These are phyloP conservation scores for Philereme transversata DNA, from an alignment of 2,888 invertebrate species.

Conservation along the genomic window DNA sequence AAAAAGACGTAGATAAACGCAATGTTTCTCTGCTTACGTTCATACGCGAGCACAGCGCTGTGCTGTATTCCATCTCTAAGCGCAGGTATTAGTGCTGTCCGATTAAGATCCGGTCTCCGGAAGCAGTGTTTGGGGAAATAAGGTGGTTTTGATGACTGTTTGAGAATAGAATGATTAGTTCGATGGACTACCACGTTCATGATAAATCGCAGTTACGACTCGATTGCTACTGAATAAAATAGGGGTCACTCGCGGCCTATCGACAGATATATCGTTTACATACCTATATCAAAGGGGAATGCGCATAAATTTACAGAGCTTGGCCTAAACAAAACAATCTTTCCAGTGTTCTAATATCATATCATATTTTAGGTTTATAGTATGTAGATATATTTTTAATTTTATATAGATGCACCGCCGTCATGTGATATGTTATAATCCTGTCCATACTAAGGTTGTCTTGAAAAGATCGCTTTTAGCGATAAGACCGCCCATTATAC, in stretches of 20 bases:
- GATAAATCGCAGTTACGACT: constrained; percentile 6
- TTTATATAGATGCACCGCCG: too few species aligned
- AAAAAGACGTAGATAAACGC: too few species aligned
- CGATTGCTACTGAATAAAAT: constrained; percentile 18
- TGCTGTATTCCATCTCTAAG: constrained; percentile 2
- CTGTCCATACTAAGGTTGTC: too few species aligned
- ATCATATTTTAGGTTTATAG: too few species aligned
- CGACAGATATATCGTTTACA: background rate
- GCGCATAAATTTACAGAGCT: too few species aligned
- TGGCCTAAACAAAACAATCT: too few species aligned
- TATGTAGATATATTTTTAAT: too few species aligned
- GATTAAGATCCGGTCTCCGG: constrained; percentile 29
- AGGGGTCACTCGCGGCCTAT: background rate
- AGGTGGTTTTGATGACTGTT: constrained; percentile 20
- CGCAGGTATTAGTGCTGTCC: constrained; percentile 20
- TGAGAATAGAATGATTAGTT: constrained; percentile 7
- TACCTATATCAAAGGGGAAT: too few species aligned
- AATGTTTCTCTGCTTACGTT: background rate
- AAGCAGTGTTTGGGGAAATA: constrained; percentile 22
- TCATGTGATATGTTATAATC: too few species aligned
- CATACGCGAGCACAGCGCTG: background rate
- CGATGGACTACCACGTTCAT: background rate
- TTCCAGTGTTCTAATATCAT: too few species aligned
- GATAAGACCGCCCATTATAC: too few species aligned
- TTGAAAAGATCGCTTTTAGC: too few species aligned